Percentiles rank a stretch among this genome's conserved stretches.
phyloP scores from a whole-genome alignment of 2,888 invertebrate species.

The Drosophila subquinaria region DNA sequence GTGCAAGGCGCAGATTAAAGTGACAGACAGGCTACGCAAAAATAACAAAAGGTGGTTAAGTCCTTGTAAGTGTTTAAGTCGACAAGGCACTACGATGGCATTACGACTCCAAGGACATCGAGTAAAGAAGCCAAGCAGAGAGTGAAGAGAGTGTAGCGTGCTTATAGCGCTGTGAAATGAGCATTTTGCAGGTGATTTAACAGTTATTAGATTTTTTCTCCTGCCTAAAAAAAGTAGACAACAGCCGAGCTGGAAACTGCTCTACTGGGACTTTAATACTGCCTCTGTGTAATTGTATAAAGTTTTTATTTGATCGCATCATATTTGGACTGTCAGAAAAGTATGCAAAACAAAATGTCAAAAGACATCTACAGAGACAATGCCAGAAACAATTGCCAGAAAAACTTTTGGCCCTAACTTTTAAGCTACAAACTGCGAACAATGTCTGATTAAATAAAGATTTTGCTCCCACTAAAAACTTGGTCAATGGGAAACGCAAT shows the following conservation, averaged over 20 bases:
- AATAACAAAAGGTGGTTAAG: conserved; percentile 78
- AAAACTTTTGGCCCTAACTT: conserved; percentile 65
- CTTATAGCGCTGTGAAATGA: conserved; percentile 79
- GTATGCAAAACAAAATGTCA: conserved; percentile 67
- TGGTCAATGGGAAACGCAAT: conserved; percentile 40
- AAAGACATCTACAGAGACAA: conserved; percentile 58
- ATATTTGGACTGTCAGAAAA: conserved; percentile 46
- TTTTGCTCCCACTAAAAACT: conserved; percentile 62
- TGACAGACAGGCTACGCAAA: conserved; percentile 76
- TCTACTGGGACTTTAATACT: conserved; percentile 38
- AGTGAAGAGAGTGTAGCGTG: conserved; percentile 57
- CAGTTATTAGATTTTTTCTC: conserved; percentile 78
- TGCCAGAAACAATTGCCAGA: conserved; percentile 65
- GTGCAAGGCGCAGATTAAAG: conserved; percentile 74
- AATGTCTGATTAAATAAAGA: conserved; percentile 81
- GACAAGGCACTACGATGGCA: conserved; percentile 60
- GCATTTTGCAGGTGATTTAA: conserved; percentile 83
- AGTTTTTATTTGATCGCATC: conserved; percentile 80
- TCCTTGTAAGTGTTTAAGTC: conserved; percentile 82
- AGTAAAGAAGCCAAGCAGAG: background rate
- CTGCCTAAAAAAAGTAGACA: conserved; percentile 32
- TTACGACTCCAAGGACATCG: conserved; percentile 57
- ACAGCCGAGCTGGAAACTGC: conserved; percentile 18
- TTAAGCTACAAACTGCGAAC: conserved; percentile 52
- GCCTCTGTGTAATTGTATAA: conserved; percentile 52